These are phyloP conservation scores for Eufriesea mexicana DNA, from an alignment of 1,140 invertebrate genomes.

Conservation along the genomic window DNA sequence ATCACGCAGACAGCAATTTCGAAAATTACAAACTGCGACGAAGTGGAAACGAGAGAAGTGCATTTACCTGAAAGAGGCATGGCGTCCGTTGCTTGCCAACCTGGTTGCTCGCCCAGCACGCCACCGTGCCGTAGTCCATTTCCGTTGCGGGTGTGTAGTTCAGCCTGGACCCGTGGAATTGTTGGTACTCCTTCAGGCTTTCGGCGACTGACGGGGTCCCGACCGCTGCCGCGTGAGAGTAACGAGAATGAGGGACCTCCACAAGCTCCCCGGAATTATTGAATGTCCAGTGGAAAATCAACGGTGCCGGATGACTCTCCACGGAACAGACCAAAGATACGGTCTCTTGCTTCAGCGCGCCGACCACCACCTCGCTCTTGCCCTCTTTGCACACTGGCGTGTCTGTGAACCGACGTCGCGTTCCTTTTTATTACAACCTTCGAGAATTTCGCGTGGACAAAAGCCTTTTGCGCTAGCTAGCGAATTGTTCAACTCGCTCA, in stretches of 20 bases:
- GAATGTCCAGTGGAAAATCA: conserved; percentile 94
- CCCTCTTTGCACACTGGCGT: conserved; percentile 91
- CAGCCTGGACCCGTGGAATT: conserved; percentile 86
- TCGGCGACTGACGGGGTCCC: conserved; percentile 77
- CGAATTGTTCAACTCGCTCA: no score
- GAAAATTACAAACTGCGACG: neutral
- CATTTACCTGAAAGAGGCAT: conserved; percentile 91
- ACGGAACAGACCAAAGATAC: conserved; percentile 91
- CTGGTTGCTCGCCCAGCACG: conserved; percentile 92
- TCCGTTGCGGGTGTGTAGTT: conserved; percentile 93
- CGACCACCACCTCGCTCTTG: conserved; percentile 88
- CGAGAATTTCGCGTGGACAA: neutral
- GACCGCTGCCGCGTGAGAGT: conserved; percentile 82
- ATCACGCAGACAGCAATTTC: neutral
- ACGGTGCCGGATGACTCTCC: conserved; percentile 91
- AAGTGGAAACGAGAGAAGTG: conserved; percentile 19
- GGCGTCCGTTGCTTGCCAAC: conserved; percentile 91
- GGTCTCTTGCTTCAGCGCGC: conserved; percentile 92
- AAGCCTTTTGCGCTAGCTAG: no score
- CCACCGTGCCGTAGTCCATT: conserved; percentile 93
- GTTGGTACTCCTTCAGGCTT: conserved; percentile 75
- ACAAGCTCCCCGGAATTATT: conserved; percentile 93
- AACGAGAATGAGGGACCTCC: conserved; percentile 87
- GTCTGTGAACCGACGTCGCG: conserved; percentile 83
- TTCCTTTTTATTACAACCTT: conserved; percentile 2